Evolutionary conservation across 2,888 invertebrate genomes (phyloP), one percentile per base, ranked within the genome.

Genomic region (Thelaira solivaga): DNA sequence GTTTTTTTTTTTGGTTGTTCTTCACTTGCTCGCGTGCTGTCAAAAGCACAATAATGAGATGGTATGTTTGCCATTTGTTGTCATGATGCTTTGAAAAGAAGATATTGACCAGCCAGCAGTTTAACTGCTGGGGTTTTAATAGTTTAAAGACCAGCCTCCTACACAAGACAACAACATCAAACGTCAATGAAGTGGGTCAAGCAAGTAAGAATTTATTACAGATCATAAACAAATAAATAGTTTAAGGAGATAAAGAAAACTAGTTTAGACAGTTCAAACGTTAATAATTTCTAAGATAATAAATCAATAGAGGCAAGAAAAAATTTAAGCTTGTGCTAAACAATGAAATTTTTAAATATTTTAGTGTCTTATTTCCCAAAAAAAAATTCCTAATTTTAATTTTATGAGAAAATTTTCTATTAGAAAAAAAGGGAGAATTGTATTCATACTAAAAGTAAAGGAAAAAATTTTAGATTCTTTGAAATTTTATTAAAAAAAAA

Each of bases 11-110:
- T 18, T 8, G 13, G 34, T 18, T 55, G 20, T 61, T 29, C 11
- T n/a, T n/a, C n/a, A n/a, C n/a, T 22, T 31, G n/a, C 39, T 61
- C 74, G 61, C 74, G 74, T 67, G 67, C 34, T 24, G 51, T 20
- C 18, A 18, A 61, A 59, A 53, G 53, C 67, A 29, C 18, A 6
- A 41, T 4, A 2, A 24, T 8, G 18, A 31, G 49, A 39, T 39
- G 6, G 34, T n/a, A n/a, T 34, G 11, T 18, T 11, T 31, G 6
- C 26, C 45, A 29, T 29, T 72, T 71, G 29, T 53, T 45, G 41
- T 59, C 22, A 41, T 39, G 11, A 13, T 4, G 13, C 16, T 68
- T 36, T 51, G 18, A 26, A 13, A 36, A 77, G 45, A 5, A 34
- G 34, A 11, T n/a, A 34, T 11, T 4, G 34, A 26, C n/a, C n/a